Evolutionary conservation across 92 coral and sea anemone species (phyloP), one percentile per base, ranked within the genome.

Genomic region (Porites rus): DNA sequence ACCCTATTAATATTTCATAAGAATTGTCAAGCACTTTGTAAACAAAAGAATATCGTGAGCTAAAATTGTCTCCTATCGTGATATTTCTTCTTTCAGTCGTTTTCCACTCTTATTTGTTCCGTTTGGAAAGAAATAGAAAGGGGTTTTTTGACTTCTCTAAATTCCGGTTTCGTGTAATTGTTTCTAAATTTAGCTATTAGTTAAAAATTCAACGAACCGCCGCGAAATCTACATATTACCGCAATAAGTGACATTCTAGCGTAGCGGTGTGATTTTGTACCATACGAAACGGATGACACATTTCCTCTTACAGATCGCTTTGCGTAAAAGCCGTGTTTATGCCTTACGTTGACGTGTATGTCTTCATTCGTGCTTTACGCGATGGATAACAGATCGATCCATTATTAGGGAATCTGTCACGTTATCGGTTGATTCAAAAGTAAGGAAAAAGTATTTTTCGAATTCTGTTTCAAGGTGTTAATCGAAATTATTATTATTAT

Each of bases 1-100:
- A 79, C 73, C 67, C 21, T 20, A 69, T 75, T 61, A 16, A 69
- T 75, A 84, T 88, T 88, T 88, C 52, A 83, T 68, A 21, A 65
- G 53, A 69, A n/a, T 69, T 66, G 17, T 24, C 1, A 70, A 69
- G 77, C 71, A 4, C 18, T 50, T 8, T 67, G 69, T 54, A 59
- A 81, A 81, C 77, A 70, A 81, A 31, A 20, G 25, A 70, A 70
- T 69, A 54, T 28, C 59, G 52, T 43, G 60, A 52, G 28, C 77
- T 21, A 51, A 51, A 54, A 22, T 52, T 7, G 18, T 74, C 21
- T 24, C 21, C 8, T 58, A 14, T 59, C 68, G 38, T n/a, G 28
- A 60, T 68, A n/a, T 80, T 22, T 69, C 76, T 60, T 24, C 28
- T 60, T 24, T 56, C 51, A 24, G 61, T 18, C 51, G 65, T 20